Percentiles rank a stretch among this genome's conserved stretches.
phyloP scores from a whole-genome alignment of 2,797 vertebrate genomes.

The Trichosurus vulpecula region DNA sequence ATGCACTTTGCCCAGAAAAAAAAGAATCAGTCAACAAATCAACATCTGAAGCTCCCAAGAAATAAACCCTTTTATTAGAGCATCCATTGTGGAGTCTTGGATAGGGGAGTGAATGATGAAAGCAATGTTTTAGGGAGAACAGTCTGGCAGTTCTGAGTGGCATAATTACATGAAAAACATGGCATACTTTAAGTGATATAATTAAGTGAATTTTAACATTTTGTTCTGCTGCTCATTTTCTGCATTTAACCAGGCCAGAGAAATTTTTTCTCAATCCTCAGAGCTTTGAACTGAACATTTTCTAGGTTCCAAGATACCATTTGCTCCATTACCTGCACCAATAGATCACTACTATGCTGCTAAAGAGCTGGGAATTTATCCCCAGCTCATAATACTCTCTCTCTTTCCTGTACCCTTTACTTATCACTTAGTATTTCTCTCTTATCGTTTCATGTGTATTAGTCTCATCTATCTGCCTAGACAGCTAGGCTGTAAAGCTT shows the following conservation, averaged over 20 bases:
- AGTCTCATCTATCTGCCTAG: neutral
- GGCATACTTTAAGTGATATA: neutral
- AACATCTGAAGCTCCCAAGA: neutral
- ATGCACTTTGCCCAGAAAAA: neutral
- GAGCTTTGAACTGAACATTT: conserved; percentile 22
- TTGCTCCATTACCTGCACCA: conserved; percentile 32
- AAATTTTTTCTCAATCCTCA: conserved; percentile 14
- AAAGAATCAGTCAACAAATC: neutral
- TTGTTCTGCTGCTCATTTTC: neutral
- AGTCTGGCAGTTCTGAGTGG: neutral
- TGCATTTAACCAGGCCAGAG: conserved; percentile 23
- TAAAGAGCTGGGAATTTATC: conserved; percentile 7
- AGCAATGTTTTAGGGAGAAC: neutral
- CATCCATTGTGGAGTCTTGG: neutral
- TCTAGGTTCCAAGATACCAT: conserved; percentile 15
- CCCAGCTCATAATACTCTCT: neutral
- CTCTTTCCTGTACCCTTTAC: neutral
- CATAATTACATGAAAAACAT: neutral
- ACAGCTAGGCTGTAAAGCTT: neutral
- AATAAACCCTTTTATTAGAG: neutral
- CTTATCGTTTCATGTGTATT: neutral
- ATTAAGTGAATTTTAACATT: neutral
- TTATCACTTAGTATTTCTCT: conserved; percentile 59
- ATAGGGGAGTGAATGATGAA: neutral
- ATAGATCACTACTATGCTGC: neutral